A percentile compares a stretch with the other conserved stretches of the same genome.
phyloP scores from a whole-genome alignment of 2,888 invertebrate genomes.

The Nomada flava region DNA sequence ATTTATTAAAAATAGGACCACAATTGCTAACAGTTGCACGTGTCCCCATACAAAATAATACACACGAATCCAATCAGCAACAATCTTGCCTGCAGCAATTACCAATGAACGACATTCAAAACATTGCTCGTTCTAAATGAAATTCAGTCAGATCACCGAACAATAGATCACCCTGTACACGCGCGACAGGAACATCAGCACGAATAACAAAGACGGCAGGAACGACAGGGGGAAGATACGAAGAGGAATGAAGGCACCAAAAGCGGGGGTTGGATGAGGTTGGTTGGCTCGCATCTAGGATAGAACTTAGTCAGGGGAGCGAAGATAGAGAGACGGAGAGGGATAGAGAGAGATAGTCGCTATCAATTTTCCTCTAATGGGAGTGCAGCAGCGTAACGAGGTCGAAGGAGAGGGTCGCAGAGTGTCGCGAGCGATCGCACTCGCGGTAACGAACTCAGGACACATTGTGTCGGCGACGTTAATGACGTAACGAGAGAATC shows the following conservation, averaged over 20 bases:
- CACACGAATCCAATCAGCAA: too few relatives aligned
- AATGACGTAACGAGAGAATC: conserved; percentile 78
- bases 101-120: too few relatives aligned
- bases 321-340: conserved; percentile 59
- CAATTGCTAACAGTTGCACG: too few relatives aligned
- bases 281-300: too few relatives aligned
- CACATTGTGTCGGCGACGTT: conserved; percentile 76
- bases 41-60: too few relatives aligned
- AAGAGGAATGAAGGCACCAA: conserved; percentile 37
- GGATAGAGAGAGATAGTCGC: conserved; percentile 69
- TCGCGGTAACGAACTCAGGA: conserved; percentile 78
- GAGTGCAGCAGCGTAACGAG: conserved; percentile 78
- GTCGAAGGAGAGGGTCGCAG: conserved; percentile 73
- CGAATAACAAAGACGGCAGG: conserved; percentile 13
- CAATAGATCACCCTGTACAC: too few relatives aligned
- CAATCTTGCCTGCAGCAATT: too few relatives aligned
- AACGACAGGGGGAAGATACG: neutral
- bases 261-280: neutral
- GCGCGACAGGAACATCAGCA: neutral
- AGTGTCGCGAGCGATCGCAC: conserved; percentile 75
- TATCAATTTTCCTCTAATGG: conserved; percentile 81
- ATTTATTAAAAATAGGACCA: too few relatives aligned
- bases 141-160: too few relatives aligned
- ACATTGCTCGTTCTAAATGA: too few relatives aligned
- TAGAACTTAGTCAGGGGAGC: conserved; percentile 2